Conservation (phyloP, 2,797 vertebrate species). For the Hippopotamyrus pictus region DNA sequence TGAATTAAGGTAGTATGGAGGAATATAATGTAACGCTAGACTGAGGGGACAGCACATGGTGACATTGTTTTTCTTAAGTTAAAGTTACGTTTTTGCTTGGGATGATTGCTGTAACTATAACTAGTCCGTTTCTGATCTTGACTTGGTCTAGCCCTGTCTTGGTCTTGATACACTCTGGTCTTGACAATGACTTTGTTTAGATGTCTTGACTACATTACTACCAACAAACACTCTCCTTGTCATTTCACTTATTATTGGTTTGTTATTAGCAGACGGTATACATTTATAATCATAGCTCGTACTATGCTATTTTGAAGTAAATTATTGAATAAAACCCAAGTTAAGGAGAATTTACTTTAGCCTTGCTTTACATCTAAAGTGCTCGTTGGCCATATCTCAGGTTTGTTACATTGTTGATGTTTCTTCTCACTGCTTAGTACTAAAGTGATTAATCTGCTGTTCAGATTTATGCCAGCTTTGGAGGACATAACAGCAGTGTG, state of each 20-base stretch:
- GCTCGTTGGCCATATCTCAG: conserved; percentile 48
- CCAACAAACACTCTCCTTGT: neutral
- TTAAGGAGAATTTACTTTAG: conserved; percentile 15
- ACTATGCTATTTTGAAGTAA: neutral
- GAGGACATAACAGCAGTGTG: conserved; percentile 70
- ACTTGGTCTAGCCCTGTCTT: neutral
- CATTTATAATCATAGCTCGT: neutral
- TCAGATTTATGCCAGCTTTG: conserved; percentile 61
- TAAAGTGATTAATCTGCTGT: conserved; percentile 67
- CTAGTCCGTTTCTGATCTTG: neutral
- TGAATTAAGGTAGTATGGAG: neutral
- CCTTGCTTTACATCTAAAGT: conserved; percentile 8
- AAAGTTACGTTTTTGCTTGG: neutral
- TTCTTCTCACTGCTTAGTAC: conserved; percentile 61
- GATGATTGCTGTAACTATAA: neutral
- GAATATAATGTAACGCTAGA: neutral
- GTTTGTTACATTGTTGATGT: conserved; percentile 49
- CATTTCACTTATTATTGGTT: neutral
- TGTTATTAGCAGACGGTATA: neutral
- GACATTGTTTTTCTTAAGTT: neutral
- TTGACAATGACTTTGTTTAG: neutral
- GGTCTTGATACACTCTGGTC: neutral
- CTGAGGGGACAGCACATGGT: neutral
- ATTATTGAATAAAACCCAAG: neutral
- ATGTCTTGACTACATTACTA: neutral